Percentiles rank a stretch among this genome's conserved stretches.
These are phyloP conservation scores for Diplosoma virens DNA, from an alignment of 23 tunicate species.

Conservation along the genomic window DNA sequence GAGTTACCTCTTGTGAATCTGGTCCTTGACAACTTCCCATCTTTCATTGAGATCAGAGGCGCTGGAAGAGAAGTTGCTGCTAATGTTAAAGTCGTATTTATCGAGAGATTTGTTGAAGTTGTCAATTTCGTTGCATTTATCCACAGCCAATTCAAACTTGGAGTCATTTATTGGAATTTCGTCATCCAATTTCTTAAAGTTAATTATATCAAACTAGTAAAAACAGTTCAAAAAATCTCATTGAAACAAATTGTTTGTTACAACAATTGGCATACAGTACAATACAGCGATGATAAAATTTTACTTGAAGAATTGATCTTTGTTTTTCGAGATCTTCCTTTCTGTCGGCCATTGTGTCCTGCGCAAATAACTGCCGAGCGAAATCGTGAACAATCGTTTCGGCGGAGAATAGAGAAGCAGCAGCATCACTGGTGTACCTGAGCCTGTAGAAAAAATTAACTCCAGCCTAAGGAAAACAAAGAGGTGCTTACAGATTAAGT, in stretches of 20 bases:
- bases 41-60: slow-evolving; percentile 47
- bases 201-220: too few relatives aligned
- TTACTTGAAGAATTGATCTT: slow-evolving; percentile 45
- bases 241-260: too few relatives aligned
- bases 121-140: slow-evolving; percentile 16
- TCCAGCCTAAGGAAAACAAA: too few relatives aligned
- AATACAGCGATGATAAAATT: too few relatives aligned
- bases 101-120: slow-evolving; percentile 2
- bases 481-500: too few relatives aligned
- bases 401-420: slow-evolving; percentile 25
- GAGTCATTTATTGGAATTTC: slow-evolving; percentile 62
- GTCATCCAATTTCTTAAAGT: slow-evolving; percentile 57
- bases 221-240: too few relatives aligned
- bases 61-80: slow-evolving; percentile 24
- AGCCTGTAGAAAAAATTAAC: slow-evolving; percentile 1
- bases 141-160: slow-evolving; percentile 42
- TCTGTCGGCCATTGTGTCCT: slow-evolving; percentile 71
- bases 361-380: slow-evolving; percentile 44
- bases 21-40: slow-evolving; percentile 71
- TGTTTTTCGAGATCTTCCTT: slow-evolving; percentile 53
- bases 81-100: slow-evolving; percentile 17
- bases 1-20: slow-evolving; percentile 62
- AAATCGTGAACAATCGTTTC: slow-evolving; percentile 29
- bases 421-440: slow-evolving; percentile 14
- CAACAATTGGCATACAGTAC: too few relatives aligned